A percentile compares a stretch with the other conserved stretches of the same genome.
Conservation (phyloP, 2,888 invertebrate species). For the Luperina testacea region DNA sequence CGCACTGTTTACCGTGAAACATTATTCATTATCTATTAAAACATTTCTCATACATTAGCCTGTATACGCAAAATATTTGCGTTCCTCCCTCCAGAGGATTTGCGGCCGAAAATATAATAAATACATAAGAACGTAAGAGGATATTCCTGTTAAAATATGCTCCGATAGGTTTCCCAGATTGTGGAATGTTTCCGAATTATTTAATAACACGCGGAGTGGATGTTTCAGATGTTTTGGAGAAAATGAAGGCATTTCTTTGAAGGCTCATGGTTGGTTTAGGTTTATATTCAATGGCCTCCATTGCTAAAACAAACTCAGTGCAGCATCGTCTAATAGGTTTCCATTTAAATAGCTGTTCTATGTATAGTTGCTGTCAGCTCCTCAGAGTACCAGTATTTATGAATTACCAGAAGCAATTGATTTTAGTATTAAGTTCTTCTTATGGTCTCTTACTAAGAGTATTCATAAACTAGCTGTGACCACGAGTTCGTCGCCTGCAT, state of each 20-base stretch:
- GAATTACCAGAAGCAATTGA: neutral
- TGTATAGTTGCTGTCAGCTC: neutral
- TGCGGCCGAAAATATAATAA: slow-evolving; percentile 56
- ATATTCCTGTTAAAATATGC: slow-evolving; percentile 61
- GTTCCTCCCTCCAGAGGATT: slow-evolving; percentile 53
- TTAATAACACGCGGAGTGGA: slow-evolving; percentile 26
- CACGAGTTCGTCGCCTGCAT: neutral
- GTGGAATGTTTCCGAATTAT: slow-evolving; percentile 49
- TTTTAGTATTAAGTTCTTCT: neutral
- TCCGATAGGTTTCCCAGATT: slow-evolving; percentile 51
- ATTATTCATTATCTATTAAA: slow-evolving; percentile 45
- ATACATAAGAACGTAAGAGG: slow-evolving; percentile 57
- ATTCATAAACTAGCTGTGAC: neutral
- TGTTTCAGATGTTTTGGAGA: slow-evolving; percentile 24
- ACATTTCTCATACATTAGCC: slow-evolving; percentile 48
- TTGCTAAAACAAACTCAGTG: too few relatives aligned
- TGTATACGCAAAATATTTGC: slow-evolving; percentile 49
- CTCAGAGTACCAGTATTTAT: neutral
- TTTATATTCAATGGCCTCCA: neutral
- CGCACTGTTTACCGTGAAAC: slow-evolving; percentile 6
- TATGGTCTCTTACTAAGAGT: neutral
- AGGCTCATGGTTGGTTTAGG: neutral
- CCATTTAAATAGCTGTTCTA: neutral
- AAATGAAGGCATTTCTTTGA: slow-evolving; percentile 5
- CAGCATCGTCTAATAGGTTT: neutral